Evolutionary conservation across 2,888 invertebrate genomes (phyloP), one percentile per base, ranked within the genome.

Genomic region (Beris morrisii): DNA sequence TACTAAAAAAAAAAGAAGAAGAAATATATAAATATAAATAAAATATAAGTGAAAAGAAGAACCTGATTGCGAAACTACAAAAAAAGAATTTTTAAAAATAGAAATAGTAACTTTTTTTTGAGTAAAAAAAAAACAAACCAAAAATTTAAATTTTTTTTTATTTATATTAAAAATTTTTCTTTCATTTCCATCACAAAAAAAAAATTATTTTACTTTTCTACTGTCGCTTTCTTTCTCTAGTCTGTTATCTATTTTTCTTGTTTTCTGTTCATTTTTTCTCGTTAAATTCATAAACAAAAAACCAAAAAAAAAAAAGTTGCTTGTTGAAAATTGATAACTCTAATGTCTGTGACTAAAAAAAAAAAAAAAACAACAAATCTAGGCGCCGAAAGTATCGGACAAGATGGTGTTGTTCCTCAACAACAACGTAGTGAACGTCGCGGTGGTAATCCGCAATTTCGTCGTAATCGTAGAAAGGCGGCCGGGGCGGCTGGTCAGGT

Each of bases 381-480:
- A 50, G 63, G 54, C 53, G 63, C 53, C 22, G 54, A 52, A 7
- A 63, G 43, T 43, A 7, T n/a, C 15, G 63, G 63, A 28, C 28
- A 52, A 44, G 53, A 43, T 15, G 44, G 54, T 67, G 75, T 81
- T 82, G 76, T 82, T 81, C 77, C 38, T 53, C 77, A 12, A 50
- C 50, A 32, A 32, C 59, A 59, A 31, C 48, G 59, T 38, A 9
- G 6, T 9, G 87, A 88, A 65, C 74, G 75, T 38, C 59, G 58
- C 44, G 57, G 59, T 12, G 59, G 52, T 67, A 74, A 72, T 70
- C 74, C 71, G 69, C 77, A 76, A 69, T 75, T 75, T 73, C 78
- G 79, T 70, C 78, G 78, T 68, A 78, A 76, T 69, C 71, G 71
- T 64, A 76, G 78, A 71, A 79, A 77, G 67, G 74, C 75, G 64